Percentiles rank a stretch among this genome's conserved stretches.
These are phyloP conservation scores for Ceyx erithaca DNA, from an alignment of 2,797 vertebrate genomes.

Conservation along the genomic window DNA sequence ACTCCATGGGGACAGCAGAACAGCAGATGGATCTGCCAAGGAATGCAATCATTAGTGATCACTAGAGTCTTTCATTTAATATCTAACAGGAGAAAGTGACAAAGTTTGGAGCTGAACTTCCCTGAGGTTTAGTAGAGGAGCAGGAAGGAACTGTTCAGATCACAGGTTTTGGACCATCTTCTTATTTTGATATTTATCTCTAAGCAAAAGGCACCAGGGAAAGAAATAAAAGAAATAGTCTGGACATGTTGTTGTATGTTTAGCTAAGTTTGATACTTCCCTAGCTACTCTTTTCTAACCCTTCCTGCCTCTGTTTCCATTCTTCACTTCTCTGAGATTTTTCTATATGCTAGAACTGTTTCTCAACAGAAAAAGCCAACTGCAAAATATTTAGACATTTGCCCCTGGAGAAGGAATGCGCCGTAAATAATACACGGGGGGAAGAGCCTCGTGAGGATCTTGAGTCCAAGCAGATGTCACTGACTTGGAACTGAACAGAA, in stretches of 20 bases:
- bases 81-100: not conserved
- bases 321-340: conserved; percentile 28
- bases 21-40: not conserved
- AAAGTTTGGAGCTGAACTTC: not conserved
- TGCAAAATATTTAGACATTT: conserved; percentile 40
- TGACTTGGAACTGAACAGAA: conserved; percentile 8
- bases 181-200: conserved; percentile 11
- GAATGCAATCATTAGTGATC: not conserved
- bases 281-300: conserved; percentile 1
- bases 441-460: conserved; percentile 7
- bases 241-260: not conserved
- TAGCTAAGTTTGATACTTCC: conserved; percentile 26
- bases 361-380: not conserved
- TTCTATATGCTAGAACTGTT: conserved; percentile 7
- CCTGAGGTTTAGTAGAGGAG: not conserved
- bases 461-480: conserved; percentile 20
- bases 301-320: not conserved
- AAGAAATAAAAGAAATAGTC: conserved; percentile 16
- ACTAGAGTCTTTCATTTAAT: not conserved
- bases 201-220: not conserved
- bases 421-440: conserved; percentile 14
- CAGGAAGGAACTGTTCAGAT: not conserved
- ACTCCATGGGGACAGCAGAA: not conserved
- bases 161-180: not conserved
- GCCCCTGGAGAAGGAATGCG: not conserved